Base-by-base conservation (phyloP, 2,113 vertebrate genomes). In the Bufo gargarizans region DNA sequence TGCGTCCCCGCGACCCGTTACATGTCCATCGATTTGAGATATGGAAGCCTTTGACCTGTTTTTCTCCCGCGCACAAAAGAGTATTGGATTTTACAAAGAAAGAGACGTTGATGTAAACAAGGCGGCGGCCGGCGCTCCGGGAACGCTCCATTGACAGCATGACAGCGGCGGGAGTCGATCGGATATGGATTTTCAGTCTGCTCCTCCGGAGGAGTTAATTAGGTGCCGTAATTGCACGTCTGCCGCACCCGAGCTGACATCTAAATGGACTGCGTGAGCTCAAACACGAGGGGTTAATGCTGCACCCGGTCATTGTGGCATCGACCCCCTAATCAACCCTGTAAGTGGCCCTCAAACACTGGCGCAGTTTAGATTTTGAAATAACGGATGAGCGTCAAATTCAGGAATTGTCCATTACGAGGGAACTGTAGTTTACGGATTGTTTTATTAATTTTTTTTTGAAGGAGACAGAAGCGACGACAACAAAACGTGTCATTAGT, bases 41-140 rank as follows among this genome's bases (percentile, higher is more conserved):
- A 59, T 74, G 17, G 43, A 49, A 47, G 71, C 71, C 45, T 74
- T 83, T 83, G 61, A 47, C 43, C 49, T 83, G 65, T 65, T 49
- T 83, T 83, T 53, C n/a, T 11, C 12, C 49, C 58, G 20, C 49
- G 12, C 65, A 69, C 81, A 83, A 83, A 33, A 83, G 81, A 50
- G 4, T 83, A 83, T 83, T 83, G 81, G 81, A 83, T 83, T 82
- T 83, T 22, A 53, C 63, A 22, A n/a, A 83, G 45, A 63, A 83
- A 83, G 63, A 69, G 47, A 83, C 45, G 53, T 67, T 67, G 81
- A 83, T 69, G 81, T 83, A 83, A 83, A 79, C 85, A 86, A 78
- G 47, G 12, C 5, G 8, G 49, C 53, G 11, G 20, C 19, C 22
- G 53, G 33, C 20, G 22, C n/a, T 45, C 14, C 11, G 67, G 2